These are phyloP conservation scores for Temnothorax longispinosus DNA, from an alignment of 1,140 invertebrate species.

Conservation along the genomic window DNA sequence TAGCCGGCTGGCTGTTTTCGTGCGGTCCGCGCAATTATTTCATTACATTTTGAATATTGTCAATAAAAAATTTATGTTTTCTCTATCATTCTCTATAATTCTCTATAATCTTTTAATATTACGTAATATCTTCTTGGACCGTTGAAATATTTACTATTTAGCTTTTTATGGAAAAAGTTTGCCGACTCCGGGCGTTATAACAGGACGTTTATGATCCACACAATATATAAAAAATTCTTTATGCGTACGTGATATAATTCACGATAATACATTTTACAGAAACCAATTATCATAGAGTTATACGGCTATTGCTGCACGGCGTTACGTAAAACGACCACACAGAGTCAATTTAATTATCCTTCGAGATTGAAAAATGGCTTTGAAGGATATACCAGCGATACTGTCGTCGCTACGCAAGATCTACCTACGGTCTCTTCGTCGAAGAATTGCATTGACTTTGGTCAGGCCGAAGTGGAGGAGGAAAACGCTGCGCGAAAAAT, in stretches of 20 bases:
- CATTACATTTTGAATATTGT: no score
- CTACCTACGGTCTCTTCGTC: conserved; percentile 72
- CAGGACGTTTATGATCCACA: background rate
- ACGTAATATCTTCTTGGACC: background rate
- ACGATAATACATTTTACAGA: conserved; percentile 62
- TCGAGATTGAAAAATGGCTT: conserved; percentile 63
- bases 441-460: conserved; percentile 75
- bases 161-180: background rate
- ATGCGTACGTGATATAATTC: background rate
- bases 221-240: background rate
- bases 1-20: no score
- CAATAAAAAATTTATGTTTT: no score
- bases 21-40: no score
- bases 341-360: conserved; percentile 36
- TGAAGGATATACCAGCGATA: conserved; percentile 75
- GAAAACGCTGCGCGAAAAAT: conserved; percentile 55
- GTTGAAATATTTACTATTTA: background rate
- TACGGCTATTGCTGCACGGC: conserved; percentile 67
- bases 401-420: conserved; percentile 34
- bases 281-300: conserved; percentile 78
- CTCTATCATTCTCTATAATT: no score
- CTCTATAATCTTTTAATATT: background rate
- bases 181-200: no score
- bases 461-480: conserved; percentile 48
- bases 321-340: background rate